Conservation (phyloP, 2,888 invertebrate genomes). For the Cybosia mesomella region DNA sequence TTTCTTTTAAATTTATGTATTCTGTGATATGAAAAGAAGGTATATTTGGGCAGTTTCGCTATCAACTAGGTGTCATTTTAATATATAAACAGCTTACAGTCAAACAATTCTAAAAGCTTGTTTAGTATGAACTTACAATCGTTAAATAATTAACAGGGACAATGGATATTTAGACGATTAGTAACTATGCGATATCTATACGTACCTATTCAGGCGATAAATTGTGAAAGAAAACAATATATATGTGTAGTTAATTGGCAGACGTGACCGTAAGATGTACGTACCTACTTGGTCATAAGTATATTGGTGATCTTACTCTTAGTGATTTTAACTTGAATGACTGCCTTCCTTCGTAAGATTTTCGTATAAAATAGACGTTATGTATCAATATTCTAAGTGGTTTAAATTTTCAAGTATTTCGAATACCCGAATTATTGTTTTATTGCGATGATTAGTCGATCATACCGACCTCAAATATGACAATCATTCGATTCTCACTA, state of each 20-base stretch:
- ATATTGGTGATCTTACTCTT: not conserved
- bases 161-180: not conserved
- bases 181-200: too few species aligned
- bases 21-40: constrained; percentile 29
- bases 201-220: not conserved
- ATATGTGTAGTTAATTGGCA: not conserved
- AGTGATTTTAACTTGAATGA: not conserved
- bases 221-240: not conserved
- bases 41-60: not conserved
- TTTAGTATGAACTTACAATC: not conserved
- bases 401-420: not conserved
- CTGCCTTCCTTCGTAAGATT: constrained; percentile 1
- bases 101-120: not conserved
- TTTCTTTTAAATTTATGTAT: constrained; percentile 48
- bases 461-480: not conserved
- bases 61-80: not conserved
- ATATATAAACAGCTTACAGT: not conserved
- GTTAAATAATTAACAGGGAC: not conserved
- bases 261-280: not conserved
- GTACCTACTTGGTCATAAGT: too few species aligned
- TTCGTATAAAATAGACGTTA: too few species aligned
- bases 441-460: not conserved
- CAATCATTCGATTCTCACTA: not conserved
- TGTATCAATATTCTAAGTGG: not conserved
- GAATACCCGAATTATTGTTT: not conserved